These are phyloP conservation scores for Mimachlamys varia DNA, from an alignment of 2,888 invertebrate species.

Conservation along the genomic window DNA sequence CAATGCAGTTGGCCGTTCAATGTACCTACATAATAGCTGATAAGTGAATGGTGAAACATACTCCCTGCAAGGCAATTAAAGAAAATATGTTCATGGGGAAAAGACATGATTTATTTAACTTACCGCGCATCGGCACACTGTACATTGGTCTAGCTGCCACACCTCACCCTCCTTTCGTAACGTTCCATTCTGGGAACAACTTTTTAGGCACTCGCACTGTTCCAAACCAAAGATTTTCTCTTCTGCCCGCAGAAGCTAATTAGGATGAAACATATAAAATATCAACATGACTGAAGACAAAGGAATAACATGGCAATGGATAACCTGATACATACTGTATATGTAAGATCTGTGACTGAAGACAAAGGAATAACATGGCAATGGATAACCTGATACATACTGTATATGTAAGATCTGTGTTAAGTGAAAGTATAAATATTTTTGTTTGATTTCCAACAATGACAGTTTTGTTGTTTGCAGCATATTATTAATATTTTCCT, in stretches of 20 bases:
- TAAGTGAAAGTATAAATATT: no score
- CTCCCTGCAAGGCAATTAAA: no score
- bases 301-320: background rate
- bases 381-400: background rate
- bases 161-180: constrained; percentile 92
- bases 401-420: no score
- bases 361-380: background rate
- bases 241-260: constrained; percentile 91
- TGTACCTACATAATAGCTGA: no score
- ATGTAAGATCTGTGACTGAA: no score
- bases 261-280: constrained; percentile 25
- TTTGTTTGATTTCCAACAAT: no score
- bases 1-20: no score
- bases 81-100: no score
- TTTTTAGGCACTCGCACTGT: constrained; percentile 95
- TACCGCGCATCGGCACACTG: constrained; percentile 94
- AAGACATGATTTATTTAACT: constrained; percentile 57
- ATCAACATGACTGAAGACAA: background rate
- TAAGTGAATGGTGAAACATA: no score
- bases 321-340: no score
- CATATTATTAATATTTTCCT: no score
- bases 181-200: constrained; percentile 91
- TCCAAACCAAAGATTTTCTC: constrained; percentile 90
- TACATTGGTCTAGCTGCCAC: constrained; percentile 91
- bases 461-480: no score